A percentile compares a stretch with the other conserved stretches of the same genome.
phyloP scores from a whole-genome alignment of 1,140 invertebrate genomes.

The Nixonia krombeini region DNA sequence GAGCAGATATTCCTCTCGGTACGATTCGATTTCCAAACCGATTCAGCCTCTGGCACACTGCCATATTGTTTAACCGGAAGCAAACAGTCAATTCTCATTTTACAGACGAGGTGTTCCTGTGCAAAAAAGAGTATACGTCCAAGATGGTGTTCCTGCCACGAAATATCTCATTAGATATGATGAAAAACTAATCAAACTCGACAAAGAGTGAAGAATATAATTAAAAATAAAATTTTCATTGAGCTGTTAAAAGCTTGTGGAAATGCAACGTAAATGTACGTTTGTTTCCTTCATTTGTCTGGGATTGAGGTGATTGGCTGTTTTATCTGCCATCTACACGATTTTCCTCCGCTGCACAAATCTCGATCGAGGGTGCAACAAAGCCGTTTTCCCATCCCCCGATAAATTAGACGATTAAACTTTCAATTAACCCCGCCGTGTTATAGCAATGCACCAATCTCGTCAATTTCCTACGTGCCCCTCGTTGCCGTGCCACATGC shows the following conservation, averaged over 20 bases:
- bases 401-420: slow-evolving; percentile 32
- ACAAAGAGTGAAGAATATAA: too few relatives aligned
- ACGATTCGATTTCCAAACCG: slow-evolving; percentile 35
- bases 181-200: too few relatives aligned
- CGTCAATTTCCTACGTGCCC: slow-evolving; percentile 15
- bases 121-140: slow-evolving; percentile 11
- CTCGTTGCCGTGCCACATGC: slow-evolving; percentile 1
- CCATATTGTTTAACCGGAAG: slow-evolving; percentile 36
- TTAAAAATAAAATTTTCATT: too few relatives aligned
- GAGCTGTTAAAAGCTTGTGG: too few relatives aligned
- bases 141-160: too few relatives aligned
- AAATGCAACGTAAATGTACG: too few relatives aligned
- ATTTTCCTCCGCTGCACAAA: too few relatives aligned
- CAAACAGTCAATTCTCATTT: slow-evolving; percentile 35
- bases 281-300: too few relatives aligned
- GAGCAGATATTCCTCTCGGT: slow-evolving; percentile 24
- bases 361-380: background rate
- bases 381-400: slow-evolving; percentile 2
- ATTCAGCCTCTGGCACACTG: slow-evolving; percentile 24
- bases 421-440: slow-evolving; percentile 28
- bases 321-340: too few relatives aligned
- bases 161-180: too few relatives aligned
- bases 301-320: background rate
- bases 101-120: slow-evolving; percentile 14
- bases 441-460: slow-evolving; percentile 25